Percentiles rank a stretch among this genome's conserved stretches.
Conservation (phyloP, 2,113 vertebrate genomes). For the Aspidoscelis tigris region DNA sequence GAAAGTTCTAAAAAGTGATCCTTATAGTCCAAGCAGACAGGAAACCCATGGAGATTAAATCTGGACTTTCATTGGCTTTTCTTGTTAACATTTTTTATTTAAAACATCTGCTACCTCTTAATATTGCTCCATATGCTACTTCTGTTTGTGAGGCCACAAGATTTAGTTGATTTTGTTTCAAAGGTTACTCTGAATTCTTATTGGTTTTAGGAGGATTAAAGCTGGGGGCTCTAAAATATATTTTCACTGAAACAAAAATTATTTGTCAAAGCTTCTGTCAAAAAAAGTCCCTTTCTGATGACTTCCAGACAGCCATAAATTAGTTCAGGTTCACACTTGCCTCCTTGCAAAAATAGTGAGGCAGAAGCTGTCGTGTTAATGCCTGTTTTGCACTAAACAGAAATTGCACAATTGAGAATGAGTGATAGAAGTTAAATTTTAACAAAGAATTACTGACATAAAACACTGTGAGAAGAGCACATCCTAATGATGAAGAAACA, state of each 20-base stretch:
- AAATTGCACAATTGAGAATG: not conserved
- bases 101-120: not conserved
- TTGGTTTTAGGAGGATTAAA: not conserved
- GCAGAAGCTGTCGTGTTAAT: too few species aligned
- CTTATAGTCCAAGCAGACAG: not conserved
- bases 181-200: not conserved
- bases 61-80: not conserved
- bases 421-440: not conserved
- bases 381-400: too few species aligned
- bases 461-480: too few species aligned
- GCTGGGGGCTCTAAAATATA: not conserved
- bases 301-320: too few species aligned
- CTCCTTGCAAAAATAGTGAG: too few species aligned
- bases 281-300: too few species aligned
- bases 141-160: not conserved
- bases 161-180: not conserved
- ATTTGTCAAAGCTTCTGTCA: not conserved
- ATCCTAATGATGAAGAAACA: too few species aligned
- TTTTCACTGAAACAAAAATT: not conserved
- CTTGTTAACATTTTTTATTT: slow-evolving; percentile 14
- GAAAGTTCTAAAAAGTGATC: not conserved
- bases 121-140: not conserved
- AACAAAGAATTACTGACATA: too few species aligned
- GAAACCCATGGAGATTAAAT: not conserved
- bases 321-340: too few species aligned